phyloP scores from a whole-genome alignment of 1,140 invertebrate species.

The Paraescarpia echinospica region DNA sequence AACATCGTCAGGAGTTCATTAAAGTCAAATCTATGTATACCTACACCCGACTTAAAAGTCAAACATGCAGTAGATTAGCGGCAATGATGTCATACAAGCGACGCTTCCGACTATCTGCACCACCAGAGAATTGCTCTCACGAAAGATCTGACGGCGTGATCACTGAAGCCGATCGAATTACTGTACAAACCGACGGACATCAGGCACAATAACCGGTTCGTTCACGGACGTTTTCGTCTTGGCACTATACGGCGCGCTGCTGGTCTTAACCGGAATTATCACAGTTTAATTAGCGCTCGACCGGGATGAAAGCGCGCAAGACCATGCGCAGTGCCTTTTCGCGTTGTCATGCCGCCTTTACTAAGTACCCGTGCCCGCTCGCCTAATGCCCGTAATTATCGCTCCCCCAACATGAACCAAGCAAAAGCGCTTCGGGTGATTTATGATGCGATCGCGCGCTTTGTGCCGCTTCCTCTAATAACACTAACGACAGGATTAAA shows the following conservation, averaged over 20 bases:
- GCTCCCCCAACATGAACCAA: neutral
- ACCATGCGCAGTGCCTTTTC: neutral
- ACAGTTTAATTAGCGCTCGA: neutral
- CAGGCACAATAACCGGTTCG: neutral
- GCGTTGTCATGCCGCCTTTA: neutral
- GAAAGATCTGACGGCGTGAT: neutral
- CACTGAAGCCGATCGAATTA: neutral
- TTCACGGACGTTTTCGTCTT: neutral
- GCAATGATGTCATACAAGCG: neutral
- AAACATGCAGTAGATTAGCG: neutral
- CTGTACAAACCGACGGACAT: neutral
- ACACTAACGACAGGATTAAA: constrained; percentile 5
- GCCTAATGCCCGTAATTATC: neutral
- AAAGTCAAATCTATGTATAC: neutral
- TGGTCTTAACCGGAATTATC: neutral
- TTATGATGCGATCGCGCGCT: neutral
- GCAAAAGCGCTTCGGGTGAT: neutral
- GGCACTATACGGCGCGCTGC: neutral
- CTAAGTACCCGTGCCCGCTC: neutral
- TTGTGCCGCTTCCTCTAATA: neutral
- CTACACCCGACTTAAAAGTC: neutral
- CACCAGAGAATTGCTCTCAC: neutral
- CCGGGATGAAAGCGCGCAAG: neutral
- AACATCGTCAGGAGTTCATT: neutral
- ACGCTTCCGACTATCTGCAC: neutral